Conservation (phyloP, 2,888 invertebrate species). For the Andrena dorsata region DNA sequence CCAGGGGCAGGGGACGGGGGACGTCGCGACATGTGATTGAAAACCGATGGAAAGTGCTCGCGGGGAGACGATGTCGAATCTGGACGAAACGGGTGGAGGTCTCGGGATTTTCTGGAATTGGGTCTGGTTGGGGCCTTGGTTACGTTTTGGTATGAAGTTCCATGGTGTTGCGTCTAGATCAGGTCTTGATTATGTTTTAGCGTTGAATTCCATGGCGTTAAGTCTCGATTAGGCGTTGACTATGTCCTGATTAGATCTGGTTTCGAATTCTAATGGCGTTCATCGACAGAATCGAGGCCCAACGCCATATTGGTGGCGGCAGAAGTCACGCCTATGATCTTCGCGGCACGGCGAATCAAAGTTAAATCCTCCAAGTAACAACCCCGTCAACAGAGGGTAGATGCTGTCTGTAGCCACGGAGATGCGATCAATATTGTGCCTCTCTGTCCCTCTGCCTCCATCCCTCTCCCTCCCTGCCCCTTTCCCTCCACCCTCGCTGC, state of each 20-base stretch:
- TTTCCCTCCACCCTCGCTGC: constrained; percentile 37
- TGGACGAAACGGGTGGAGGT: too few species aligned
- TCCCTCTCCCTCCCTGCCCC: constrained; percentile 41
- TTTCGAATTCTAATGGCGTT: background rate
- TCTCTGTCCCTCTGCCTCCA: constrained; percentile 62
- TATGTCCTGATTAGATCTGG: background rate
- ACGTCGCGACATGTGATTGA: constrained; percentile 17
- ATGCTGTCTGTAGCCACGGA: constrained; percentile 84
- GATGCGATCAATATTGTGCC: constrained; percentile 85
- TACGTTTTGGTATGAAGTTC: too few species aligned
- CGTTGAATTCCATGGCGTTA: too few species aligned
- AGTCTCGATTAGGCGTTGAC: background rate
- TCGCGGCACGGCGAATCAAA: constrained; percentile 75
- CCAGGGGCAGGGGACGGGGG: background rate
- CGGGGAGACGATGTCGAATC: too few species aligned
- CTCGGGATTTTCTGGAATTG: too few species aligned
- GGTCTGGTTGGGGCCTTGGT: too few species aligned
- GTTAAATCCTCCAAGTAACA: constrained; percentile 82
- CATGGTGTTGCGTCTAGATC: too few species aligned
- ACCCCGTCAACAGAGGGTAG: constrained; percentile 84
- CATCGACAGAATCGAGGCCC: background rate
- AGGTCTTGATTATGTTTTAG: too few species aligned
- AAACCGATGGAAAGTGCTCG: background rate
- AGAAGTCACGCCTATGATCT: constrained; percentile 74
- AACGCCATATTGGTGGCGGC: constrained; percentile 62